A percentile compares a stretch with the other conserved stretches of the same genome.
Conservation (phyloP, 2,888 invertebrate genomes). For the Drosophila seclusa region DNA sequence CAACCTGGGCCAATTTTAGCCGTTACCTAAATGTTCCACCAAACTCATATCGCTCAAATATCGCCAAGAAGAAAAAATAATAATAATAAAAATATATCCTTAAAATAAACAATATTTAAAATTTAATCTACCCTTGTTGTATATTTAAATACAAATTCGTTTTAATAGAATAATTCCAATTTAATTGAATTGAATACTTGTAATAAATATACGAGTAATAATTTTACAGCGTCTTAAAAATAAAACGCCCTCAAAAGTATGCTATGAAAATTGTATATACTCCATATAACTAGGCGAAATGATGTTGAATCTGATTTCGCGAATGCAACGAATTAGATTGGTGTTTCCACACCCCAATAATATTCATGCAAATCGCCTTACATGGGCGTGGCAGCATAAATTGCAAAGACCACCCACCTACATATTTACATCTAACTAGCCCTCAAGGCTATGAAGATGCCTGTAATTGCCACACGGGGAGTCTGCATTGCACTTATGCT, state of each 20-base stretch:
- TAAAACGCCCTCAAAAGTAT: neutral
- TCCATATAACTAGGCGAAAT: slow-evolving; percentile 4
- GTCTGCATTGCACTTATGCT: slow-evolving; percentile 29
- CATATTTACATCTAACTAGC: neutral
- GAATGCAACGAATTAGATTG: slow-evolving; percentile 50
- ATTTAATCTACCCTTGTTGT: neutral
- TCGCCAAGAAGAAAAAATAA: neutral
- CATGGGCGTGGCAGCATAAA: slow-evolving; percentile 45
- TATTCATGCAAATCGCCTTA: slow-evolving; percentile 57
- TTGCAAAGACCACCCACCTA: neutral
- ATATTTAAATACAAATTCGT: neutral
- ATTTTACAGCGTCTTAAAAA: neutral
- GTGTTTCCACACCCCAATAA: slow-evolving; percentile 44
- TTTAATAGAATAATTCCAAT: neutral
- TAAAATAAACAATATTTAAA: neutral
- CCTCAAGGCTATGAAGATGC: slow-evolving; percentile 19
- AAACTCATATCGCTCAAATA: slow-evolving; percentile 10
- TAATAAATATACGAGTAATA: neutral
- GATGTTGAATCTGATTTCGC: slow-evolving; percentile 5
- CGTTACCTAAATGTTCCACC: slow-evolving; percentile 39
- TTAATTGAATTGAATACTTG: too few relatives aligned
- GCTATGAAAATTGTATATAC: neutral
- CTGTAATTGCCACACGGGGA: slow-evolving; percentile 54
- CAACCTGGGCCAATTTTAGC: slow-evolving; percentile 38
- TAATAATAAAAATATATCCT: too few relatives aligned